Evolutionary conservation across 2,113 vertebrate species (phyloP), one percentile per base, ranked within the genome.

Genomic region (Sus scrofa): DNA sequence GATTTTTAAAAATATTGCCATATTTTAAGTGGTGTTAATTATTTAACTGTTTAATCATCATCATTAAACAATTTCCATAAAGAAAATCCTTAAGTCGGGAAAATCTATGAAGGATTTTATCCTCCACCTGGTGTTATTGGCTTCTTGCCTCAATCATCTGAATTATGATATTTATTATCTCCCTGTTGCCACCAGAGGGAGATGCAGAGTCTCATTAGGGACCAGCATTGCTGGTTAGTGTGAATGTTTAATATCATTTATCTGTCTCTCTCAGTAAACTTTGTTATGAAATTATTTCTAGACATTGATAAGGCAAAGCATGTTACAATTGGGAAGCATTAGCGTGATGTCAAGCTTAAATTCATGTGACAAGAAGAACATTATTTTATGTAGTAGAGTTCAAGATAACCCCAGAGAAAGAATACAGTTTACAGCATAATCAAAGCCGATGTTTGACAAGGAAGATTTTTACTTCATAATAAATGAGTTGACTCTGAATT

Each of bases 371-470:
- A 88, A 78, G 56, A 86, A 67, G n/a, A 82, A 9, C 7, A 37
- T 68, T 68, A 74, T 54, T 89, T 77, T 63, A 83, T 95, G 65
- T 44, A 85, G 12, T 89, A 65, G 20, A 27, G 27, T 68, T 27
- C 13, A 15, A 75, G 39, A 82, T 26, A 83, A 84, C 50, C 44
- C 20, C 9, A 78, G 89, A 94, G 39, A 86, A 86, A 75, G 5
- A 78, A 26, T 37, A n/a, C 4, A 50, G 91, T 77, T 91, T 90
- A 92, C 32, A 92, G 37, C 20, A 92, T 74, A 52, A 91, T 93
- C 83, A 96, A 78, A 95, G 34, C 44, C 91, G 75, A 67, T 91
- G 13, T 67, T 75, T 94, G 74, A 39, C 73, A 77, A 78, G 34
- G 73, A 63, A 94, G 22, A 74, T 24, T 30, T 85, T 50, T 73